Base-by-base conservation (phyloP, 2,797 vertebrate genomes). In the Falco biarmicus region DNA sequence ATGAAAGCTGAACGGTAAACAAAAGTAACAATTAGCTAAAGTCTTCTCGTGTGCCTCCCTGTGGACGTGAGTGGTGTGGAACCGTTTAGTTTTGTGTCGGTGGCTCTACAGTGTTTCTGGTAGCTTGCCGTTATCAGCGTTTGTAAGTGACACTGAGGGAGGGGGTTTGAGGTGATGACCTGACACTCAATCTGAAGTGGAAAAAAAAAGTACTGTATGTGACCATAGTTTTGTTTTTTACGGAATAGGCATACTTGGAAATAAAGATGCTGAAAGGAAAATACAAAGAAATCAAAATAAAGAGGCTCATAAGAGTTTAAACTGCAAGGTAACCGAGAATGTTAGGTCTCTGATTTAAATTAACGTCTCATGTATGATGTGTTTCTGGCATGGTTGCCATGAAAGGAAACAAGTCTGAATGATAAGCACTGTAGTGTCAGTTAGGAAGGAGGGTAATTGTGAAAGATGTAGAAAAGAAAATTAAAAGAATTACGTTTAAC, bases 321-420 rank as follows among this genome's bases (percentile, higher is more conserved):
- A 24, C 29, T 47, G 26, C 9, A 34, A 68, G 43, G n/a, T 16
- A 21, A 37, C 85, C 21, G 17, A 81, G n/a, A 34, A 25, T 0
- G 4, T 64, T 26, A 18, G 39, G 24, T 51, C 39, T 89, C 43
- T 56, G 51, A 41, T 51, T 87, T 60, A n/a, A 69, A 21, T 56
- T 22, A 9, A 6, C 13, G 3, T 34, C 18, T 89, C 2, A 0
- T 1, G 0, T 20, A 5, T 11, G 31, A 26, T 57, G 13, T 3
- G 0, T 51, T 89, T 65, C 32, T 90, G 54, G 13, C 8, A 10
- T 7, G 32, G 54, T 22, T 86, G 45, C 11, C 10, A 1, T 43
- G 39, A 71, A 83, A 54, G 48, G 48, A 74, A 29, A 20, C 5
- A 4, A 61, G 32, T 17, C 34, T 39, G 34, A 19, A 69, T 60